phyloP scores from a whole-genome alignment of 2,888 invertebrate genomes.

The Asteroscopus sphinx region DNA sequence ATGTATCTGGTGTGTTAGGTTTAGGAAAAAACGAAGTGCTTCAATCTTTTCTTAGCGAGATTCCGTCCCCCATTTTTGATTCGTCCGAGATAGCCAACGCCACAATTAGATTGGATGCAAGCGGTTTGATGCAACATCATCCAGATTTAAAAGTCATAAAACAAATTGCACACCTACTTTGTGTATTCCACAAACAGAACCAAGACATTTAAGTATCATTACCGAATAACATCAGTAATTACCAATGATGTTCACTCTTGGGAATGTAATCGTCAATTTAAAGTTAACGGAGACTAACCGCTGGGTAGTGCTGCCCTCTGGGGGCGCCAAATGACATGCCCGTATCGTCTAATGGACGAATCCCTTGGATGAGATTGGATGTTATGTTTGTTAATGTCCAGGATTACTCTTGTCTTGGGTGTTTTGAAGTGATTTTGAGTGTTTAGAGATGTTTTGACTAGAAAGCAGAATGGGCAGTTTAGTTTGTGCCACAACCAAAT shows the following conservation, averaged over 20 bases:
- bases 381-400: slow-evolving; percentile 28
- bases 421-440: slow-evolving; percentile 9
- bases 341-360: slow-evolving; percentile 53
- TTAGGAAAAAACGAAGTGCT: too few species aligned
- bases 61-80: too few species aligned
- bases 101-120: too few species aligned
- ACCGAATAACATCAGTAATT: slow-evolving; percentile 70
- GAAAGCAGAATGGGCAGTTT: too few species aligned
- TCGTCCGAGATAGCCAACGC: too few species aligned
- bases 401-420: slow-evolving; percentile 2
- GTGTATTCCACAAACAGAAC: slow-evolving; percentile 26
- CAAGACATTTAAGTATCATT: slow-evolving; percentile 58
- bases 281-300: slow-evolving; percentile 76
- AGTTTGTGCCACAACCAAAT: too few species aligned
- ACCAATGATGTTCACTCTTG: slow-evolving; percentile 70
- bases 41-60: too few species aligned
- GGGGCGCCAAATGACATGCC: slow-evolving; percentile 58
- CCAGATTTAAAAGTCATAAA: too few species aligned
- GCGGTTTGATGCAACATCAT: too few species aligned
- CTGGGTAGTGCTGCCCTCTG: slow-evolving; percentile 61
- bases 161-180: too few species aligned
- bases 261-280: slow-evolving; percentile 77
- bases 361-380: slow-evolving; percentile 42
- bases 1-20: too few species aligned
- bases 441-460: not conserved